Base-by-base conservation (phyloP, 1,140 invertebrate species). In the Psix sp. region DNA sequence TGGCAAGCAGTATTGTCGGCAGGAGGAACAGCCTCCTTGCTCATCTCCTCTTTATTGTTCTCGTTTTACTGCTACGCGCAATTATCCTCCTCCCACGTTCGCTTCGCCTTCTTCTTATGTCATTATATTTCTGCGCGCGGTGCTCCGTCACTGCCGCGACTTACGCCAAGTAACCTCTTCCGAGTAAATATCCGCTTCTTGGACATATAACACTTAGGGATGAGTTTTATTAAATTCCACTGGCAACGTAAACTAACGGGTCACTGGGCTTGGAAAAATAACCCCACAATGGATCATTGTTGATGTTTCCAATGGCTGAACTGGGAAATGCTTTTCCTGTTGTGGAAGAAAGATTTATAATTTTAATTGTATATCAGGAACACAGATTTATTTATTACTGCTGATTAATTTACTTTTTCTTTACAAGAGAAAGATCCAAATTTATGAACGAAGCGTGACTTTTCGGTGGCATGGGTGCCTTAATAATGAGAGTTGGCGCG, bases 61-160 rank as follows among this genome's bases (percentile, higher is more conserved):
- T 75, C 59, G 52, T 80, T 76, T 68, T 38, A 43, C 35, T 54
- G 51, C 51, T 70, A 57, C 51, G 51, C 63, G 74, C 77, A 80
- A 81, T 81, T 81, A 79, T 80, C 52, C 70, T 49, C 59, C 57
- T 62, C 45, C 66, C 70, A 74, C 46, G 26, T 60, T 31, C 40
- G 15, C 36, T 11, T 59, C 45, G 51, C 26, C 42, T 73, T 67
- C 74, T 77, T 78, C 62, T 78, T 74, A 72, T 76, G 36, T 59
- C 59, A 59, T 59, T 68, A 74, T 49, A 59, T 74, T 59, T 33
- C 51, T 39, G 46, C 21, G 38, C 54, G 16, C 38, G 21, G 36
- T 15, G 31, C 54, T 71, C 18, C 59, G 42, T 60, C 51, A 39
- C 42, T 31, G 43, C 42, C 52, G 29, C 40, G 31, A 40, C 62